Evolutionary conservation across 2,113 vertebrate genomes (phyloP), one percentile per base, ranked within the genome.

Genomic region (Hemicordylus capensis): DNA sequence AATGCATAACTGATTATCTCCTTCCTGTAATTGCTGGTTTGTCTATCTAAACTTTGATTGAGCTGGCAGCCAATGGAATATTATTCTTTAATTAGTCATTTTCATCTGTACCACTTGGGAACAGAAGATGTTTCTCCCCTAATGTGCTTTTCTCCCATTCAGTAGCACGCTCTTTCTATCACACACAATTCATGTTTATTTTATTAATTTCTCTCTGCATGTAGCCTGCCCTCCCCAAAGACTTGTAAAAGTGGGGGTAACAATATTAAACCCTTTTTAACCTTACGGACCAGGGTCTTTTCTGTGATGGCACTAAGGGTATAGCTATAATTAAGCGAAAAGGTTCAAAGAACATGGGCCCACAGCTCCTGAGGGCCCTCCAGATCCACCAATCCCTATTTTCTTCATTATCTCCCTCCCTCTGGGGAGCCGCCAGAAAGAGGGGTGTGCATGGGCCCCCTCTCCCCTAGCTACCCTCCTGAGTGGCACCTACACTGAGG

Each of bases 21-120:
- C 87, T 95, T 94, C 94, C 93, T 94, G 93, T 94, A 94, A 95
- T 93, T 94, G 93, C 85, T 91, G 82, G 89, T 94, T 94, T 92
- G 92, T 93, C 91, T 91, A 92, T 88, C 90, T 93, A 91, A 94
- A 93, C 84, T 93, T 92, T 92, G 92, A 95, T 93, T 90, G 93
- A 95, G 87, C 92, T 95, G 94, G 91, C 92, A 95, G 93, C 92
- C 92, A 94, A 94, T 91, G 93, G 95, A 92, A 94, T 88, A 93
- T 95, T 93, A 92, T 94, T 95, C 94, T 93, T 95, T 94, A 95
- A 95, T 95, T 95, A 93, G 93, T 93, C 91, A 92, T 93, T 93
- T 87, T 93, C 91, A 91, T 91, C 83, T 77, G 85, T 84, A 69
- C 85, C 90, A 90, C 92, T 92, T 94, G 94, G 92, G 94, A 94